Conservation (phyloP, 2,113 vertebrate genomes). For the Spilogale gracilis region DNA sequence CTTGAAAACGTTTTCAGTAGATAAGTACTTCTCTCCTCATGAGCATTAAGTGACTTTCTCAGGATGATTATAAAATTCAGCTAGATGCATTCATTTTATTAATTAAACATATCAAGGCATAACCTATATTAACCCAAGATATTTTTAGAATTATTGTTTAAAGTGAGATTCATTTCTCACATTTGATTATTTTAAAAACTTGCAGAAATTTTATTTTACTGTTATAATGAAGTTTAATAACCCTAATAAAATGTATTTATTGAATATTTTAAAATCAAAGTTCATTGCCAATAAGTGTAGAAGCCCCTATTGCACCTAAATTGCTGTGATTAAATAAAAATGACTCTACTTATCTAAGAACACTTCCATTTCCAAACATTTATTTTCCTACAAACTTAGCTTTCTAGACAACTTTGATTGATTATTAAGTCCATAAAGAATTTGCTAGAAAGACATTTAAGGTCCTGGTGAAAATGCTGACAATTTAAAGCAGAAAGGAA, state of each 20-base stretch:
- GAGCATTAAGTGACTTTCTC: slow-evolving; percentile 36
- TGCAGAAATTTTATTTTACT: slow-evolving; percentile 37
- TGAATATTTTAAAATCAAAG: slow-evolving; percentile 52
- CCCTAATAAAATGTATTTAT: background rate
- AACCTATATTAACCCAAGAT: background rate
- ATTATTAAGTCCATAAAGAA: background rate
- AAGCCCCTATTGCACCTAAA: background rate
- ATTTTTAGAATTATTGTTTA: slow-evolving; percentile 44
- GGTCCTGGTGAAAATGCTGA: background rate
- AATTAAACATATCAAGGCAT: slow-evolving; percentile 65
- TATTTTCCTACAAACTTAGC: background rate
- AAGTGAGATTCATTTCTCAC: slow-evolving; percentile 20
- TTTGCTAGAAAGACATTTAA: slow-evolving; percentile 14
- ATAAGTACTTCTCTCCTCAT: slow-evolving; percentile 47
- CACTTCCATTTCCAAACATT: slow-evolving; percentile 7
- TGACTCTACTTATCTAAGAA: background rate
- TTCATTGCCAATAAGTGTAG: background rate
- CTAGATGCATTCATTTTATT: slow-evolving; percentile 60
- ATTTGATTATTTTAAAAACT: slow-evolving; percentile 33
- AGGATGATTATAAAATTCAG: slow-evolving; percentile 43
- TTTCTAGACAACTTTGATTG: background rate
- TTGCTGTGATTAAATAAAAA: slow-evolving; percentile 53
- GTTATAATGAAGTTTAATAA: background rate
- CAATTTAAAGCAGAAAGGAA: background rate
- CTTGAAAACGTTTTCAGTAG: slow-evolving; percentile 60